Conservation (phyloP, 2,888 invertebrate species). For the Diaphora mendica region DNA sequence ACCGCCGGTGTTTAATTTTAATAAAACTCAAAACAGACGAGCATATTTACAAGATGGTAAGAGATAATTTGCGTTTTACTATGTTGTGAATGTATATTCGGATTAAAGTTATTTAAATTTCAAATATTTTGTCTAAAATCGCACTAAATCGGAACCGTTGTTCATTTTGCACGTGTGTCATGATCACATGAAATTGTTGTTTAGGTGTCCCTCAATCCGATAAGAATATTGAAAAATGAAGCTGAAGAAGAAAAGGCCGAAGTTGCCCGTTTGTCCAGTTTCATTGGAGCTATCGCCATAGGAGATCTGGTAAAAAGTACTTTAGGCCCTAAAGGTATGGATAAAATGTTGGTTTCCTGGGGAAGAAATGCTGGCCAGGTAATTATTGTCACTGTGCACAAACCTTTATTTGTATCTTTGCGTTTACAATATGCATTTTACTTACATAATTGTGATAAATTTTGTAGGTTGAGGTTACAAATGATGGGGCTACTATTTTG, state of each 20-base stretch:
- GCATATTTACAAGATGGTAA: constrained; percentile 55
- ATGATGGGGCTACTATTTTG: constrained; percentile 99
- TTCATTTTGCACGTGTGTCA: constrained; percentile 66
- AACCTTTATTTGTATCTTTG: not conserved
- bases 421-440: not conserved
- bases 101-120: constrained; percentile 5
- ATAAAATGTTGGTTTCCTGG: constrained; percentile 93
- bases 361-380: constrained; percentile 92
- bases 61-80: constrained; percentile 28
- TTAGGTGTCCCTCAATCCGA: constrained; percentile 95
- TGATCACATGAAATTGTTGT: constrained; percentile 46
- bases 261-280: constrained; percentile 98
- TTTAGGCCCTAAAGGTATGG: constrained; percentile 99
- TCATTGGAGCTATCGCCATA: constrained; percentile 99
- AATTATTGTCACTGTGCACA: not conserved
- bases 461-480: constrained; percentile 96
- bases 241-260: constrained; percentile 99
- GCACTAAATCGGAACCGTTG: constrained; percentile 58
- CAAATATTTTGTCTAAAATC: constrained; percentile 27
- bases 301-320: constrained; percentile 99
- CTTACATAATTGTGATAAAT: not conserved
- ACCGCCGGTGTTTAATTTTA: constrained; percentile 40
- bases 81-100: constrained; percentile 11
- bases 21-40: constrained; percentile 8
- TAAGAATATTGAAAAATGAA: constrained; percentile 97